Evolutionary conservation across 2,888 invertebrate species (phyloP).

Genomic region (Hypselothyrea guttata): DNA sequence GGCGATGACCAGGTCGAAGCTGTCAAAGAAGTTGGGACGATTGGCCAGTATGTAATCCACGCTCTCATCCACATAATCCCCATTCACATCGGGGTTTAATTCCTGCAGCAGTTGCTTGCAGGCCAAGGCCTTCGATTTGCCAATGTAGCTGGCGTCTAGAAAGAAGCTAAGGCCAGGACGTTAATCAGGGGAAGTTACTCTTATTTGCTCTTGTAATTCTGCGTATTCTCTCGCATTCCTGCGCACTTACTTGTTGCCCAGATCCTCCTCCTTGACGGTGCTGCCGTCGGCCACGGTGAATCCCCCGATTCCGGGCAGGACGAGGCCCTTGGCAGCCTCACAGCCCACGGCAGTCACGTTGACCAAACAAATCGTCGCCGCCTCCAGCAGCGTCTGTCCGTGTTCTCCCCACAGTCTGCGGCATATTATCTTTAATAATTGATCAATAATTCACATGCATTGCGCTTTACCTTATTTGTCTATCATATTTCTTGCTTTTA

Average conservation of each 20-base stretch:
- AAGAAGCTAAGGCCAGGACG: conserved; percentile 88
- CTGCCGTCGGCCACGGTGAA: conserved; percentile 96
- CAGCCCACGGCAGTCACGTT: conserved; percentile 97
- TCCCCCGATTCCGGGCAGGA: conserved; percentile 96
- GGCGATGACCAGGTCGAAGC: conserved; percentile 89
- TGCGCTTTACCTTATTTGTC: conserved; percentile 85
- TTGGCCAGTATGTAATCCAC: conserved; percentile 92
- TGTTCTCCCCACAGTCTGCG: conserved; percentile 98
- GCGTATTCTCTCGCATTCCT: too few relatives aligned
- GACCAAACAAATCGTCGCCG: conserved; percentile 94
- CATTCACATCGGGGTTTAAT: conserved; percentile 95
- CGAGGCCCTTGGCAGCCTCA: conserved; percentile 96
- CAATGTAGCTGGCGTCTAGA: conserved; percentile 90
- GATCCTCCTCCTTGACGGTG: conserved; percentile 92
- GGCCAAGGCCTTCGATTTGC: conserved; percentile 92
- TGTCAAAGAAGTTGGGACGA: conserved; percentile 93
- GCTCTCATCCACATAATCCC: conserved; percentile 95
- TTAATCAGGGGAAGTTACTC: not conserved
- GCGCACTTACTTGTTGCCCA: conserved; percentile 94
- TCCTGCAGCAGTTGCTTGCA: conserved; percentile 92
- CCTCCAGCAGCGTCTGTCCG: conserved; percentile 95
- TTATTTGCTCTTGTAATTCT: too few relatives aligned
- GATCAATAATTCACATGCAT: not conserved
- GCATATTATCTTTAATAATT: too few relatives aligned
- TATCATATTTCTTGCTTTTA: conserved; percentile 89